Conservation (phyloP, 2,113 vertebrate species). For the Lepus americanus region DNA sequence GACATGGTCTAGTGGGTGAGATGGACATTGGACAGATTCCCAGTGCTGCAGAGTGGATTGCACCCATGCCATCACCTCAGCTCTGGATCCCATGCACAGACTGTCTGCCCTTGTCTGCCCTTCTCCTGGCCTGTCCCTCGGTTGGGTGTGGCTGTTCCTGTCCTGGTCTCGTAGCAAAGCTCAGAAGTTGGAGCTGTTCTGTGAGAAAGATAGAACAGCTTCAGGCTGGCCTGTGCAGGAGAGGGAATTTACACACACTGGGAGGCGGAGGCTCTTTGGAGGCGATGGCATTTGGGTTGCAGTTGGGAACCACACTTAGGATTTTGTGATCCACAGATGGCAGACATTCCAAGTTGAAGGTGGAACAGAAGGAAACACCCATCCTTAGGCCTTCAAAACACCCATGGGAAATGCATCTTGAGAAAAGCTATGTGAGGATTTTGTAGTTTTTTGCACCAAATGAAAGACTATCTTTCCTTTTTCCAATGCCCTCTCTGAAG, state of each 20-base stretch:
- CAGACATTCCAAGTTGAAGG: not conserved
- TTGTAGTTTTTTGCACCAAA: no score
- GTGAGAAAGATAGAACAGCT: not conserved
- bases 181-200: not conserved
- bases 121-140: not conserved
- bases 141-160: not conserved
- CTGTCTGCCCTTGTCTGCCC: not conserved
- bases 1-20: not conserved
- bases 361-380: not conserved
- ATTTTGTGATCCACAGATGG: not conserved
- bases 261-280: not conserved
- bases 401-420: no score
- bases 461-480: no score
- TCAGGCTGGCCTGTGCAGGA: not conserved
- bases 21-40: not conserved
- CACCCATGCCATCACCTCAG: not conserved
- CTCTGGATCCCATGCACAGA: not conserved
- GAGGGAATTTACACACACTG: not conserved
- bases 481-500: not conserved
- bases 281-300: not conserved
- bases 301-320: not conserved
- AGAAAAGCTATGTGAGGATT: no score
- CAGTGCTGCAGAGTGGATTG: no score
- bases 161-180: not conserved
- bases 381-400: no score